Evolutionary conservation across 2,113 vertebrate genomes (phyloP), one percentile per base, ranked within the genome.

Genomic region (Tiliqua scincoides): DNA sequence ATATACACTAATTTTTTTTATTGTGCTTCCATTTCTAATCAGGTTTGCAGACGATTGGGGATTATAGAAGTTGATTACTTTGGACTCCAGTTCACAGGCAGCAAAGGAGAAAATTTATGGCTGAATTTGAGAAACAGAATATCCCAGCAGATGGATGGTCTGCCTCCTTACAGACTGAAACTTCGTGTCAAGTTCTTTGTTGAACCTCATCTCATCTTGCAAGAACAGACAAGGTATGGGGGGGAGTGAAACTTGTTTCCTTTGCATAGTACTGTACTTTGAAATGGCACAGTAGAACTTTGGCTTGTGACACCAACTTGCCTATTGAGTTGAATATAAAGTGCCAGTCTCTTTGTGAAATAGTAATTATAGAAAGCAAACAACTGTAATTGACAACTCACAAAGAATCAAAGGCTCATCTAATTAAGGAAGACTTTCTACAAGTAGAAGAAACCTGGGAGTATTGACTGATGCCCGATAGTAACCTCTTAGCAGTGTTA

Each of bases 61-160:
- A 98, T 99, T 90, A 99, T 99, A 90, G 98, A 99, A 95, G 98
- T 97, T 88, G 99, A 99, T 96, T 99, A 99, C 96, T 99, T 99
- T 88, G 99, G 99, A 91, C 97, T 99, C 92, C 99, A 99, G 91
- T 99, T 98, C 94, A 98, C 97, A 0, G 99, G 99, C 91, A 98
- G 96, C 95, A 99, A 99, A 96, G 98, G 99, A 21, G 98, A 99
- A 91, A 99, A 96, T 93, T 96, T 99, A 79, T 99, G 99, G 99
- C 96, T 99, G 92, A 99, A 99, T 96, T 96, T 99, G 95, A 97
- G 99, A 93, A 99, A 99, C 93, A 97, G 99, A 90, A 99, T 99
- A 94, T 98, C 98, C 35, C 99, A 99, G 95, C 99, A 99, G 96
- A 98, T 99, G 97, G 98, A 99, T 77, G 98, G 97, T 14, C 94